A percentile compares a stretch with the other conserved stretches of the same genome.
Evolutionary conservation across 2,888 invertebrate genomes (phyloP).

Genomic region (Emesis castigata): DNA sequence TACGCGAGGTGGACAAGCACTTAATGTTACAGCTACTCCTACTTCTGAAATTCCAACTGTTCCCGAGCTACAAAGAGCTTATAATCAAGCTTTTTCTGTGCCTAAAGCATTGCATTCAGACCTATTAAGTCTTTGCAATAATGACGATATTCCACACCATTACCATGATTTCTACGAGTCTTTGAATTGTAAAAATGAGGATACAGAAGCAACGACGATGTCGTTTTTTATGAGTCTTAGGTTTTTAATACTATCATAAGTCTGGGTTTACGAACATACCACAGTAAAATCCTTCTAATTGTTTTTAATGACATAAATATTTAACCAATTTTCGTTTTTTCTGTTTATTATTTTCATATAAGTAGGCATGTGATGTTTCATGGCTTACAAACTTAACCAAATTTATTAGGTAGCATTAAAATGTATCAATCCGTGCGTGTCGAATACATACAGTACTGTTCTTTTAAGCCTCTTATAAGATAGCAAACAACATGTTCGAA

Average conservation of each 20-base stretch:
- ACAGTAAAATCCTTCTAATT: background rate
- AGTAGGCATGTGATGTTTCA: background rate
- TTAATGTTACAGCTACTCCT: background rate
- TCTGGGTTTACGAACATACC: background rate
- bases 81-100: background rate
- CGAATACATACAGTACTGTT: too few species aligned
- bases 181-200: background rate
- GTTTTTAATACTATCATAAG: background rate
- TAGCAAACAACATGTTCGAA: too few species aligned
- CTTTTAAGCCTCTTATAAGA: too few species aligned
- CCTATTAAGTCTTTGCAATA: too few species aligned
- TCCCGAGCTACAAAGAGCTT: background rate
- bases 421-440: background rate
- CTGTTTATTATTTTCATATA: background rate
- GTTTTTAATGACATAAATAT: background rate
- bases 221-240: background rate
- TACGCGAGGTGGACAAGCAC: background rate
- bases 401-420: background rate
- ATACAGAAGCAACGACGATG: background rate
- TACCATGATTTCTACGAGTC: too few species aligned
- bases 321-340: background rate
- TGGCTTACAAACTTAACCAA: background rate
- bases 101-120: too few species aligned
- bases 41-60: background rate
- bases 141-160: too few species aligned